Conservation (phyloP, 2,888 invertebrate species). For the Chironomus tentans region DNA sequence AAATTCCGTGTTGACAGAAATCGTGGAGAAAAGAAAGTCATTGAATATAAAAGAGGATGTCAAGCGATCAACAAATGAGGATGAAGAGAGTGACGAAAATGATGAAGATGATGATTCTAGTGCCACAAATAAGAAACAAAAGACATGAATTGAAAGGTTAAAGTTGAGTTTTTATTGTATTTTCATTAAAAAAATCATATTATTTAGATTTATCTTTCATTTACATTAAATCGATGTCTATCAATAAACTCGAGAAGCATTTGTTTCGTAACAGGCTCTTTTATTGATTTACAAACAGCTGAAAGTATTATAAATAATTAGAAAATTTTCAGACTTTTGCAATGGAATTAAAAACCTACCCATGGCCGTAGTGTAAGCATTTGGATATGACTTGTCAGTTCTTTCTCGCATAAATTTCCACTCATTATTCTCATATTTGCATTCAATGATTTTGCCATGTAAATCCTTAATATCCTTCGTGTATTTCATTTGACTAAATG, state of each 20-base stretch:
- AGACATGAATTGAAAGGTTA: neutral
- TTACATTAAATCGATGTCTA: slow-evolving; percentile 47
- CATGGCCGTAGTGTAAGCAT: slow-evolving; percentile 73
- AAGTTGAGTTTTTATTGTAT: neutral
- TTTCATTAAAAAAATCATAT: neutral
- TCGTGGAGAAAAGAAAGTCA: neutral
- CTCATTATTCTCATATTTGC: slow-evolving; percentile 65
- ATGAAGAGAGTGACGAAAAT: neutral
- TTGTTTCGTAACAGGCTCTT: slow-evolving; percentile 76
- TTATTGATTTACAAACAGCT: slow-evolving; percentile 79
- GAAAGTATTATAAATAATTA: slow-evolving; percentile 34
- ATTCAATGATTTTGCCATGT: slow-evolving; percentile 94
- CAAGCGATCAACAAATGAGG: neutral
- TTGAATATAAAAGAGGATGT: neutral
- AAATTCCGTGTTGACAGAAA: slow-evolving; percentile 4
- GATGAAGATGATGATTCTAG: neutral
- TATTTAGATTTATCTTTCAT: neutral
- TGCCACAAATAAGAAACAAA: neutral
- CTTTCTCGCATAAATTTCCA: slow-evolving; percentile 95
- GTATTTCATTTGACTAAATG: slow-evolving; percentile 67
- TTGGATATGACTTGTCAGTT: slow-evolving; percentile 94
- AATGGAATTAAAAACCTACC: too few species aligned
- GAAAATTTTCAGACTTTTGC: neutral
- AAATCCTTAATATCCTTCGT: slow-evolving; percentile 67
- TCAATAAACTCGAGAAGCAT: slow-evolving; percentile 65